phyloP scores from a whole-genome alignment of 2,888 invertebrate genomes.

The Drosophila subsilvestris region DNA sequence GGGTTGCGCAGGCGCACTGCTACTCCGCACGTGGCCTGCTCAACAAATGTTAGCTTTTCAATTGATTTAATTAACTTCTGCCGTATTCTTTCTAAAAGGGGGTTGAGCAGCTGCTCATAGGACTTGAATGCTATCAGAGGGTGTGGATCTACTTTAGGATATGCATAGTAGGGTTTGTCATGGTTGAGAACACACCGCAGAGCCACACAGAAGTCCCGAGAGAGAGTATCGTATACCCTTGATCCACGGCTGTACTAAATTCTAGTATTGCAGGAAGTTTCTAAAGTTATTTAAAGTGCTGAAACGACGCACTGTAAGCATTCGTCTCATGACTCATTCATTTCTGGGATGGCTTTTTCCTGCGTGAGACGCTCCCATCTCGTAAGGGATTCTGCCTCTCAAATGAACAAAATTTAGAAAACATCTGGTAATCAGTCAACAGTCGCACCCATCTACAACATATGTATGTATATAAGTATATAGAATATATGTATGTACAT shows the following conservation, averaged over 20 bases:
- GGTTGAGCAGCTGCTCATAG: constrained; percentile 26
- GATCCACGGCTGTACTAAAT: no score
- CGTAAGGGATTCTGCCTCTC: constrained; percentile 15
- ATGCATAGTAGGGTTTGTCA: neutral
- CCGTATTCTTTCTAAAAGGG: constrained; percentile 35
- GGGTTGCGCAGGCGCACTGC: constrained; percentile 65
- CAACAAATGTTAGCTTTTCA: constrained; percentile 55
- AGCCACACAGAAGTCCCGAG: neutral
- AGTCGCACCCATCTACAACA: constrained; percentile 2
- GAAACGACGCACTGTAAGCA: neutral
- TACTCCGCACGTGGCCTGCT: constrained; percentile 32
- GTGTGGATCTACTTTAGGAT: neutral
- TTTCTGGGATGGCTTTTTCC: neutral
- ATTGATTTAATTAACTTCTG: constrained; percentile 58
- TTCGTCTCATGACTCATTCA: constrained; percentile 19
- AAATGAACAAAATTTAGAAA: constrained; percentile 47
- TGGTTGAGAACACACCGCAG: neutral
- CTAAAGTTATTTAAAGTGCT: neutral
- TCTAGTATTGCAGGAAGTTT: neutral
- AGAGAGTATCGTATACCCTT: no score
- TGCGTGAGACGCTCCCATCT: constrained; percentile 12
- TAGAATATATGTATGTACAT: constrained; percentile 14
- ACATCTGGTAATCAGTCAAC: constrained; percentile 71
- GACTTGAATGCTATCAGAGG: constrained; percentile 10
- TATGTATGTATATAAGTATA: constrained; percentile 4